phyloP scores from a whole-genome alignment of 2,888 invertebrate species.

The Microplitis deprimator region DNA sequence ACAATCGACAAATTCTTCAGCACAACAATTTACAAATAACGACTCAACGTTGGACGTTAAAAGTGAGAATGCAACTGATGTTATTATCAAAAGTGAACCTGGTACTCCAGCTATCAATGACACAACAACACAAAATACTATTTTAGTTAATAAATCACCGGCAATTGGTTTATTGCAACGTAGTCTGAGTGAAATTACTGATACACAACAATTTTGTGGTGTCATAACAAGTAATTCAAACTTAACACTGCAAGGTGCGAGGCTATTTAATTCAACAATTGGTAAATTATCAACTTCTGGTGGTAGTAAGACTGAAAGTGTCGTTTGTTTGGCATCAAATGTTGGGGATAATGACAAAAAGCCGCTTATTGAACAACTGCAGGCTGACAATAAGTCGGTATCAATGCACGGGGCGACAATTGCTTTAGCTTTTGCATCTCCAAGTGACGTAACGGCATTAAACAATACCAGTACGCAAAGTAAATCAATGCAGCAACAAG shows the following conservation, averaged over 20 bases:
- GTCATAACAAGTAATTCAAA: conserved; percentile 69
- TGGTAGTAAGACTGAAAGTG: conserved; percentile 59
- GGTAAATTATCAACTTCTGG: conserved; percentile 58
- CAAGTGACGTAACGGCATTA: conserved; percentile 55
- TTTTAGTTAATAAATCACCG: conserved; percentile 63
- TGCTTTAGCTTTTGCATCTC: conserved; percentile 63
- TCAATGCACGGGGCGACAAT: conserved; percentile 62
- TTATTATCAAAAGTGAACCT: conserved; percentile 45
- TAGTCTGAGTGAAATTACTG: conserved; percentile 59
- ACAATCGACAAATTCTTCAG: not conserved
- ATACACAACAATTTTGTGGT: conserved; percentile 65
- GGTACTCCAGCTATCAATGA: conserved; percentile 29
- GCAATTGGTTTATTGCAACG: conserved; percentile 63
- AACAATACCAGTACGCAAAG: conserved; percentile 53
- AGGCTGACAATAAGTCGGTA: conserved; percentile 56
- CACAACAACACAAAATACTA: conserved; percentile 43
- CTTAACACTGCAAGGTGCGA: conserved; percentile 61
- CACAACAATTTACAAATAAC: not conserved
- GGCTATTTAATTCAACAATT: conserved; percentile 66
- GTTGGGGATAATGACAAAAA: conserved; percentile 57
- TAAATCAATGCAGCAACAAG: conserved; percentile 37
- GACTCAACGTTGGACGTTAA: conserved; percentile 35
- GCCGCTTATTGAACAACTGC: conserved; percentile 52
- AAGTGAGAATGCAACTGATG: conserved; percentile 46
- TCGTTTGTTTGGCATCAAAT: conserved; percentile 61